Evolutionary conservation across 1,140 invertebrate species (phyloP).

Genomic region (Euura saliciscinereae): DNA sequence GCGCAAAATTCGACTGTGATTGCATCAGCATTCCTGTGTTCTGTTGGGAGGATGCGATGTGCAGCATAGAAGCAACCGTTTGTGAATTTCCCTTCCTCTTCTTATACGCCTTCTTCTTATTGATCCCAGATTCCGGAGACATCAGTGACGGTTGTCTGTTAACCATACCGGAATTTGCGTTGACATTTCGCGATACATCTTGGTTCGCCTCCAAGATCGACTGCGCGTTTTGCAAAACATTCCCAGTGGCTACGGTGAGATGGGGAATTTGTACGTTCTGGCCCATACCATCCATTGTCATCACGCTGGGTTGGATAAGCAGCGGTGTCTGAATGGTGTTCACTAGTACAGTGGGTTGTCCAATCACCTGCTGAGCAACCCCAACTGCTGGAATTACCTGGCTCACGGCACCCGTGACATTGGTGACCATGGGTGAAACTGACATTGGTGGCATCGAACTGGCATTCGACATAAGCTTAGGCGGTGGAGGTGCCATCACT

Average conservation of each 20-base stretch:
- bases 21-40: slow-evolving; percentile 59
- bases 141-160: slow-evolving; percentile 66
- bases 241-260: slow-evolving; percentile 65
- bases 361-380: slow-evolving; percentile 68
- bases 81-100: slow-evolving; percentile 74
- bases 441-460: slow-evolving; percentile 71
- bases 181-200: slow-evolving; percentile 57
- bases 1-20: slow-evolving; percentile 55
- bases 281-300: slow-evolving; percentile 68
- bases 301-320: slow-evolving; percentile 78
- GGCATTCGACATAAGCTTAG: slow-evolving; percentile 64
- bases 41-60: slow-evolving; percentile 71
- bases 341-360: slow-evolving; percentile 80
- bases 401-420: slow-evolving; percentile 72
- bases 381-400: slow-evolving; percentile 69
- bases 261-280: slow-evolving; percentile 72
- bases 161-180: slow-evolving; percentile 57
- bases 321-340: slow-evolving; percentile 82
- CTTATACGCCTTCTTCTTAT: slow-evolving; percentile 73
- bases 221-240: slow-evolving; percentile 68
- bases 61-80: slow-evolving; percentile 76
- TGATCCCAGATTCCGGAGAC: slow-evolving; percentile 68
- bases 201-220: slow-evolving; percentile 58
- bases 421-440: slow-evolving; percentile 71
- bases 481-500: slow-evolving; percentile 71